These are phyloP conservation scores for Trichomycterus rosablanca DNA, from an alignment of 2,113 vertebrate genomes.

Conservation along the genomic window DNA sequence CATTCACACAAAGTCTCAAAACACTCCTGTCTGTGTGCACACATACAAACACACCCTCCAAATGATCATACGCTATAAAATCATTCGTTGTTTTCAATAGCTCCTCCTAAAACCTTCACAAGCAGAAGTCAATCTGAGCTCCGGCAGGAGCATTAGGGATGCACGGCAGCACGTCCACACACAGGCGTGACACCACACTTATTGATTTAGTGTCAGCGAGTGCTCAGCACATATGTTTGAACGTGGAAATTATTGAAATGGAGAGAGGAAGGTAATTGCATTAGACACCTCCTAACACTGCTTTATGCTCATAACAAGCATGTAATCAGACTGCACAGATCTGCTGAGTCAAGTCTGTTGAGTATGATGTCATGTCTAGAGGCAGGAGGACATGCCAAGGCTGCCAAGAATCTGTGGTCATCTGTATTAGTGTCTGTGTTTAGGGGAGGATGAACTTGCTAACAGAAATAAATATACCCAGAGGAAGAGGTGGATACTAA, in stretches of 20 bases:
- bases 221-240: slow-evolving; percentile 52
- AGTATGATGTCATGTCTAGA: slow-evolving; percentile 43
- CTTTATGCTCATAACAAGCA: slow-evolving; percentile 62
- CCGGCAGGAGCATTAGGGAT: slow-evolving; percentile 16
- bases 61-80: slow-evolving; percentile 23
- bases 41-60: not conserved
- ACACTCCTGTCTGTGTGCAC: slow-evolving; percentile 7
- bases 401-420: slow-evolving; percentile 5
- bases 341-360: slow-evolving; percentile 52
- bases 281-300: slow-evolving; percentile 65
- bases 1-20: not conserved
- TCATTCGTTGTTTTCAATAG: slow-evolving; percentile 42
- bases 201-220: slow-evolving; percentile 66
- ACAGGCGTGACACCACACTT: slow-evolving; percentile 56
- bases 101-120: slow-evolving; percentile 54
- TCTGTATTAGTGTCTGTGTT: not conserved
- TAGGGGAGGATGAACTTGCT: not conserved
- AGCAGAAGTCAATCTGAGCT: slow-evolving; percentile 58
- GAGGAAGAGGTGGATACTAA: too few relatives aligned
- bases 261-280: slow-evolving; percentile 64
- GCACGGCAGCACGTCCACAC: slow-evolving; percentile 31
- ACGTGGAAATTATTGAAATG: slow-evolving; percentile 60
- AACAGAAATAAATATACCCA: too few relatives aligned
- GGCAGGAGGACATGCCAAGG: slow-evolving; percentile 7
- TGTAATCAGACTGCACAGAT: slow-evolving; percentile 54